Evolutionary conservation across 2,797 vertebrate species (phyloP), one percentile per base, ranked within the genome.

Genomic region (Malacoraja senta): DNA sequence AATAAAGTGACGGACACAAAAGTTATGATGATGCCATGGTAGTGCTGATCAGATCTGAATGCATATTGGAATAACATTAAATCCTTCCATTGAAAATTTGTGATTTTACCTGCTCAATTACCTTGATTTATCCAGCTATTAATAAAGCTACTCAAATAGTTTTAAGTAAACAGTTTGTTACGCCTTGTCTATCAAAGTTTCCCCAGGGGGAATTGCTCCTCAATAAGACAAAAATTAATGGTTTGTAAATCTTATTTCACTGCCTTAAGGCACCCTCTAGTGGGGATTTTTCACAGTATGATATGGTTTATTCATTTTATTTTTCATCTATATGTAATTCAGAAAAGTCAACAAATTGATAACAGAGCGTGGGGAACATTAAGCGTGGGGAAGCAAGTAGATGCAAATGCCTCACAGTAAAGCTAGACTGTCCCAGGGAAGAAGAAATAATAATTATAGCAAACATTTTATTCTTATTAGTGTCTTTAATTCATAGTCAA

Each of bases 251-350:
- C 1, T 86, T 35, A 63, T 88, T 88, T 68, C 61, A 68, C 32
- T 68, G 84, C 84, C 84, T 88, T 68, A 88, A 35, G 63, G 63
- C 84, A 21, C 84, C 84, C 84, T 88, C 84, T 88, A 88, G 84
- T 88, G 84, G 63, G 61, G 65, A 68, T 68, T 8, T 68, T 88
- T 86, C n/a, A 88, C 63, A 35, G 84, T 68, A 10, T 32, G 63
- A 65, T 17, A 65, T 68, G 63, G n/a, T 68, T 88, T 24, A 32
- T 88, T 68, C 35, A 68, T 88, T 53, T 53, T 68, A 88, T 68
- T 88, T 68, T 68, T 88, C n/a, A 35, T 32, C 17, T n/a, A 3
- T 74, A 26, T 74, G 24, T 74, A 74, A 21, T 74, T 74, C 71
- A 74, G 19, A 35, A 88, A 88, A 32, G 63, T 65, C 17, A 65